These are phyloP conservation scores for Sussaba pulchella DNA, from an alignment of 2,888 invertebrate genomes.

Conservation along the genomic window DNA sequence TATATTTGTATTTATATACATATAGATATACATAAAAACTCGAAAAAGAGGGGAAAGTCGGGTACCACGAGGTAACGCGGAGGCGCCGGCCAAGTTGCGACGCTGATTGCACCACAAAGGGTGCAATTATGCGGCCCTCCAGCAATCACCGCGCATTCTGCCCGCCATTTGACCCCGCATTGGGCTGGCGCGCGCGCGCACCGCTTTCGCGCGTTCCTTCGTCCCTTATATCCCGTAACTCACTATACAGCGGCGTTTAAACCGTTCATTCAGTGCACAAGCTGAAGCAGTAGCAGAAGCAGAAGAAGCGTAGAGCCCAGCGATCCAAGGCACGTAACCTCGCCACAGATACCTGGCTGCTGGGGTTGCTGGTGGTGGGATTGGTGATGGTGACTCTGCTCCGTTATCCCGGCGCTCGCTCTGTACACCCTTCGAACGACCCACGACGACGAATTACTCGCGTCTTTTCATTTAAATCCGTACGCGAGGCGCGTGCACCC, in stretches of 20 bases:
- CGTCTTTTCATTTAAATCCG: conserved; percentile 82
- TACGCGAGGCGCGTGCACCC: conserved; percentile 68
- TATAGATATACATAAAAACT: conserved; percentile 32
- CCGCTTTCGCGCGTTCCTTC: conserved; percentile 59
- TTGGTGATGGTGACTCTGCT: no score
- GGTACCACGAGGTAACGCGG: conserved; percentile 56
- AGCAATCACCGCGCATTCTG: conserved; percentile 84
- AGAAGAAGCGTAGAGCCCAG: conserved; percentile 24
- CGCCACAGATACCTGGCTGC: conserved; percentile 47
- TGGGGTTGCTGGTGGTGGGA: neutral
- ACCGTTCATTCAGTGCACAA: conserved; percentile 43
- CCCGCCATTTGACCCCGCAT: conserved; percentile 82
- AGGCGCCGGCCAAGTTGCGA: conserved; percentile 82
- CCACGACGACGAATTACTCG: conserved; percentile 65
- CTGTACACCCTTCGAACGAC: conserved; percentile 39
- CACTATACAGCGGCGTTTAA: conserved; percentile 46
- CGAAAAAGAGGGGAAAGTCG: conserved; percentile 15
- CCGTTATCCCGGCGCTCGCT: neutral
- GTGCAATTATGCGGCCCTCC: conserved; percentile 84
- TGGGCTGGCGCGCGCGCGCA: conserved; percentile 54
- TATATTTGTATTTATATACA: neutral
- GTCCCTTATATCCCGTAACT: conserved; percentile 53
- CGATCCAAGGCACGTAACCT: conserved; percentile 10
- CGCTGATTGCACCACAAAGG: conserved; percentile 85
- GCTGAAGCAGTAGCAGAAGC: neutral